phyloP scores from a whole-genome alignment of 2,888 invertebrate genomes.

The Anticlea derivata region DNA sequence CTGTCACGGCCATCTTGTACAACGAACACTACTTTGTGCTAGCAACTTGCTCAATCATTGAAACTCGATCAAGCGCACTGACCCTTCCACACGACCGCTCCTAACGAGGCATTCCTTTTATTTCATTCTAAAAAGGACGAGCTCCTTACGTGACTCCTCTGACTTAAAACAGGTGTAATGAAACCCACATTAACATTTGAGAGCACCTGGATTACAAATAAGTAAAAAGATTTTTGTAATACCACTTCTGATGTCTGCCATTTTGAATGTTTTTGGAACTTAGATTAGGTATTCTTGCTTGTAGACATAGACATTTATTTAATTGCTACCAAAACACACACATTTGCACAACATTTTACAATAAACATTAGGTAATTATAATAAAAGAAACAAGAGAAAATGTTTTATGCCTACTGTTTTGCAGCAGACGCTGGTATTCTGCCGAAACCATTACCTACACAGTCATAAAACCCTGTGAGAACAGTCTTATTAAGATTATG shows the following conservation, averaged over 20 bases:
- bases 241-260: constrained; percentile 9
- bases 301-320: too few species aligned
- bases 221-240: constrained; percentile 10
- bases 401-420: too few species aligned
- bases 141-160: constrained; percentile 2
- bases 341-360: too few species aligned
- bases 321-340: too few species aligned
- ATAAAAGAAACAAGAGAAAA: too few species aligned
- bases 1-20: not conserved
- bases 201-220: constrained; percentile 18
- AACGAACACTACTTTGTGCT: not conserved
- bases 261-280: not conserved
- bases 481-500: too few species aligned
- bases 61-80: constrained; percentile 11
- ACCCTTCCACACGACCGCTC: constrained; percentile 18
- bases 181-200: constrained; percentile 27
- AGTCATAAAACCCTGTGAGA: too few species aligned
- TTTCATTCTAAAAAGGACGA: constrained; percentile 18
- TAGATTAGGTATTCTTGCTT: too few species aligned
- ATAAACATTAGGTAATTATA: too few species aligned
- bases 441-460: too few species aligned
- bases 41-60: constrained; percentile 8
- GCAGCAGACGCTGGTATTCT: too few species aligned
- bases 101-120: constrained; percentile 19
- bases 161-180: constrained; percentile 26